These are phyloP conservation scores for Melanogrammus aeglefinus DNA, from an alignment of 2,797 vertebrate species.

Conservation along the genomic window DNA sequence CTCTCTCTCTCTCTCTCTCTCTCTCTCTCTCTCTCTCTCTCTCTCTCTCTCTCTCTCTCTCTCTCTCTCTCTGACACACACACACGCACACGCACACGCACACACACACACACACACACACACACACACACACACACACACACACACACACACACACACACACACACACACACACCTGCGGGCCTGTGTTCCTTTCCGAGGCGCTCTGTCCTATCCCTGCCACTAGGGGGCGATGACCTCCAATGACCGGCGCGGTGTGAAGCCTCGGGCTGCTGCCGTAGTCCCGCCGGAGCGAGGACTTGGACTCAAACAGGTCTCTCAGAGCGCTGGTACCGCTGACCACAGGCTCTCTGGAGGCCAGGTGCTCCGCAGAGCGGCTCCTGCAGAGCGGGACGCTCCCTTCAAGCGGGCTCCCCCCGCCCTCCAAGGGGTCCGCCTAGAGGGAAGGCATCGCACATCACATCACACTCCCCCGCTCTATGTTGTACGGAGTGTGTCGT, in stretches of 20 bases:
- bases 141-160: constrained; percentile 23
- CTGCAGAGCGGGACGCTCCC: constrained; percentile 43
- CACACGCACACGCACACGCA: neutral
- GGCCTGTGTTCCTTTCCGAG: constrained; percentile 17
- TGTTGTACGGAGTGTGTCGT: neutral
- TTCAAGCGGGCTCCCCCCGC: constrained; percentile 32
- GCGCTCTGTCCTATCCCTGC: constrained; percentile 43
- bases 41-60: neutral
- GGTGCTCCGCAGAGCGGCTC: constrained; percentile 71
- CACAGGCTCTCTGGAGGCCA: constrained; percentile 48
- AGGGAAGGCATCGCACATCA: neutral
- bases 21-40: neutral
- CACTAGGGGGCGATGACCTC: constrained; percentile 44
- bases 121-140: neutral
- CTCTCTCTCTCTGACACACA: neutral
- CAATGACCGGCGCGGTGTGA: constrained; percentile 4
- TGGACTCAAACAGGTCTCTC: constrained; percentile 72
- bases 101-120: constrained; percentile 3
- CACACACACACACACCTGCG: constrained; percentile 40
- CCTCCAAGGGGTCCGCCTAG: neutral
- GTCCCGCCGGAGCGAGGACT: constrained; percentile 41
- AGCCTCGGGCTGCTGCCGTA: constrained; percentile 44
- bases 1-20: neutral
- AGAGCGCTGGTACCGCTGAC: constrained; percentile 64
- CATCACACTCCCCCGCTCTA: neutral